A percentile compares a stretch with the other conserved stretches of the same genome.
phyloP scores from a whole-genome alignment of 1,140 invertebrate genomes.

The Drosophila tristis region DNA sequence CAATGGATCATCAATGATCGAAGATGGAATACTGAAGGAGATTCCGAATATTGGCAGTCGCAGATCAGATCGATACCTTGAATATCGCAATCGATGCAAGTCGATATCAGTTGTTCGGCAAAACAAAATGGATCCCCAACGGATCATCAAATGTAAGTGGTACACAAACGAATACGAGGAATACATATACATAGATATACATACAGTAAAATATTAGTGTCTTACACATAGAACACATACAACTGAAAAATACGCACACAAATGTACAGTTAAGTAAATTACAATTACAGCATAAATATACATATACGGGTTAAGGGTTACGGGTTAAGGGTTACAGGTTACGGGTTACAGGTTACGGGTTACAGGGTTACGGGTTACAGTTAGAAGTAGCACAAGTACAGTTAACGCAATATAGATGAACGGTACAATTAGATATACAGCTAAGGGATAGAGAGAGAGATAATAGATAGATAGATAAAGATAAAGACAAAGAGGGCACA shows the following conservation, averaged over 20 bases:
- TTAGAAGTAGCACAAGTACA: slow-evolving; percentile 6
- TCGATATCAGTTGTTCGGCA: no score
- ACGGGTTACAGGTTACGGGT: slow-evolving; percentile 17
- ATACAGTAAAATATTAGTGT: slow-evolving; percentile 14
- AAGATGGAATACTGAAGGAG: no score
- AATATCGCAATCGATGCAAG: no score
- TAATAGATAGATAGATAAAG: not conserved
- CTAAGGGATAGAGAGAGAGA: slow-evolving; percentile 1
- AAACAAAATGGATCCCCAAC: no score
- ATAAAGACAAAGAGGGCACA: slow-evolving; percentile 5
- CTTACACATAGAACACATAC: slow-evolving; percentile 33
- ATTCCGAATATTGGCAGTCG: no score
- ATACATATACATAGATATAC: slow-evolving; percentile 22
- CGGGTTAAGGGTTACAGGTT: slow-evolving; percentile 23
- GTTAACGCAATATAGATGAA: no score
- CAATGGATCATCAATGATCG: no score
- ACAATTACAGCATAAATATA: slow-evolving; percentile 33
- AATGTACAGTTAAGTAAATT: slow-evolving; percentile 27
- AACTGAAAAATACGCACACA: no score
- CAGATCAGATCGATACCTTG: no score
- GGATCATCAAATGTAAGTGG: slow-evolving; percentile 1
- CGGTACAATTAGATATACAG: no score
- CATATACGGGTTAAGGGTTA: slow-evolving; percentile 10
- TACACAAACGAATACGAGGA: not conserved
- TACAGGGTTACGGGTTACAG: slow-evolving; percentile 22